phyloP scores from a whole-genome alignment of 2,797 vertebrate genomes.

The Tokudaia tokunoshimensis region DNA sequence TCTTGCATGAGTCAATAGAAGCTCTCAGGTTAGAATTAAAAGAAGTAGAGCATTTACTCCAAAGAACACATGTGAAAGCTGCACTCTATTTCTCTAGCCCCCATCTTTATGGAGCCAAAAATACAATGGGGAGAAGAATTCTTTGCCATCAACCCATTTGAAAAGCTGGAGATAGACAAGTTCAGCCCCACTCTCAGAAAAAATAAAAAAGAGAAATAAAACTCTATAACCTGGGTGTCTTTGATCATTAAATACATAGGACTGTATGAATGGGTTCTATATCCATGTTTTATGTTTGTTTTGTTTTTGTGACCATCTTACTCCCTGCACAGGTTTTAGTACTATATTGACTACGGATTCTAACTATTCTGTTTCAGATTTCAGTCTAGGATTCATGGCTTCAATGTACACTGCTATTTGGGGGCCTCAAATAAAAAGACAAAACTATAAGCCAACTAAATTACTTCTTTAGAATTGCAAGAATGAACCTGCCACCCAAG shows the following conservation, averaged over 20 bases:
- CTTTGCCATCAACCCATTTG: background rate
- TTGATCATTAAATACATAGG: background rate
- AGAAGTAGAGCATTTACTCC: slow-evolving; percentile 1
- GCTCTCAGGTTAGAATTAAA: slow-evolving; percentile 33
- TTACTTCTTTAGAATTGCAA: background rate
- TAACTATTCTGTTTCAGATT: background rate
- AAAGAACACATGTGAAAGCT: background rate
- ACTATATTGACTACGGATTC: background rate
- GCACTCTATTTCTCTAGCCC: background rate
- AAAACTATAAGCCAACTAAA: background rate
- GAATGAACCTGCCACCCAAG: background rate
- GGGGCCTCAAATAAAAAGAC: background rate
- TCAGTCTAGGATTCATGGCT: background rate
- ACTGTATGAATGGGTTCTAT: background rate
- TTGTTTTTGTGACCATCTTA: background rate
- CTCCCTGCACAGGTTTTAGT: background rate
- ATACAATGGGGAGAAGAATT: background rate
- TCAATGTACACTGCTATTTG: background rate
- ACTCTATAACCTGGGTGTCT: background rate
- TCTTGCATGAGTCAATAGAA: background rate
- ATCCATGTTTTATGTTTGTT: background rate
- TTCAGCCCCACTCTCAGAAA: background rate
- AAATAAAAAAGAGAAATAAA: background rate
- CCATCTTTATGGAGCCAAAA: background rate
- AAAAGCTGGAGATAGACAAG: background rate